These are phyloP conservation scores for Drosophila sproati DNA, from an alignment of 1,140 invertebrate genomes.

Conservation along the genomic window DNA sequence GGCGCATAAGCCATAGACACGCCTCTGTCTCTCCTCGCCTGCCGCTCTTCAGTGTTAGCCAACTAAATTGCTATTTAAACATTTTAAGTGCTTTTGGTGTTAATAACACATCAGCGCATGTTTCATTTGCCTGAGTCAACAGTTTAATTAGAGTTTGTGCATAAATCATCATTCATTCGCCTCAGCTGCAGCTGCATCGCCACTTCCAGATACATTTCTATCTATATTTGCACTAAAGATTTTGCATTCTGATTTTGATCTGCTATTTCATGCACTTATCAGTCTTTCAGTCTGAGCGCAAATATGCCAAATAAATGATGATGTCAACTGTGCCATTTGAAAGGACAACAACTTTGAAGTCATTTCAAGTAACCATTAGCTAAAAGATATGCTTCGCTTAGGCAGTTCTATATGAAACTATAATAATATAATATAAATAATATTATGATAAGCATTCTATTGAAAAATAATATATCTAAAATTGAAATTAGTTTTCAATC, in stretches of 20 bases:
- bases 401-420: neutral
- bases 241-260: conserved; percentile 7
- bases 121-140: conserved; percentile 76
- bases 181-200: neutral
- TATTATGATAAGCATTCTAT: too few relatives aligned
- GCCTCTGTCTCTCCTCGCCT: neutral
- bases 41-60: conserved; percentile 4
- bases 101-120: conserved; percentile 74
- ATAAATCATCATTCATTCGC: conserved; percentile 56
- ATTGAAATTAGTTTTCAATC: too few relatives aligned
- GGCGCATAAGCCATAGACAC: conserved; percentile 45
- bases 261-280: conserved; percentile 4
- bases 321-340: neutral
- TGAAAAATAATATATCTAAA: too few relatives aligned
- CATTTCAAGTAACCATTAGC: neutral
- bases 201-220: conserved; percentile 3
- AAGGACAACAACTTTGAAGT: neutral
- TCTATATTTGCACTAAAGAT: conserved; percentile 8
- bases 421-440: neutral
- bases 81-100: conserved; percentile 76
- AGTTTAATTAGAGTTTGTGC: conserved; percentile 77
- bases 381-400: neutral
- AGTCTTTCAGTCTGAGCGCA: neutral
- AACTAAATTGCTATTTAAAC: conserved; percentile 70
- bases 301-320: conserved; percentile 33